A percentile compares a stretch with the other conserved stretches of the same genome.
These are phyloP conservation scores for Platycheirus albimanus DNA, from an alignment of 2,888 invertebrate genomes.

Conservation along the genomic window DNA sequence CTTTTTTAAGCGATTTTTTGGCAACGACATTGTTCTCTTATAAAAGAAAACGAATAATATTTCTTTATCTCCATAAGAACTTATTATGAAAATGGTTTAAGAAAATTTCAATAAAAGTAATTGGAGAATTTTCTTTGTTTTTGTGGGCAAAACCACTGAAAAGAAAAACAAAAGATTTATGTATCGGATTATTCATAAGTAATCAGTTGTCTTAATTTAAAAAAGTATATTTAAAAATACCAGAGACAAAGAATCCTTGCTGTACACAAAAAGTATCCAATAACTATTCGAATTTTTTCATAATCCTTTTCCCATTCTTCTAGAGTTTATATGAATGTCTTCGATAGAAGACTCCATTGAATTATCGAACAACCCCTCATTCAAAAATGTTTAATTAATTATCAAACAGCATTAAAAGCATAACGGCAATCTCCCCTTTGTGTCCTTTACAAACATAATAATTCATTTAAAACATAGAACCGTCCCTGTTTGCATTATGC, in stretches of 20 bases:
- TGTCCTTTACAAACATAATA: conserved; percentile 25
- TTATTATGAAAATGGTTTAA: not conserved
- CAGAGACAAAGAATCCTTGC: no score
- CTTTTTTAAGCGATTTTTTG: conserved; percentile 1
- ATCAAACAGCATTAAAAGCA: conserved; percentile 8
- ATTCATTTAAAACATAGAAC: conserved; percentile 37
- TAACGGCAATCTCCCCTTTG: conserved; percentile 29
- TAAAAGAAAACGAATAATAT: not conserved
- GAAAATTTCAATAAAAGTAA: conserved; percentile 13
- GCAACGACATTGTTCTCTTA: conserved; percentile 14
- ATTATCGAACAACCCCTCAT: conserved; percentile 16
- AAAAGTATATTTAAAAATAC: no score
- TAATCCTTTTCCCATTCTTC: no score
- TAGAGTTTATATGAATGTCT: no score
- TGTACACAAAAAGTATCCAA: no score
- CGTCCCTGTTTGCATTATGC: not conserved
- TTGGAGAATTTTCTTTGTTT: not conserved
- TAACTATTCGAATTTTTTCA: no score
- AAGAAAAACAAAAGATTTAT: not conserved
- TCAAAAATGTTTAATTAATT: conserved; percentile 48
- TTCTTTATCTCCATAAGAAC: not conserved
- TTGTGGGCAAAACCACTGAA: no score
- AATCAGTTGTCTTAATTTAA: no score
- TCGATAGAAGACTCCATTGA: not conserved
- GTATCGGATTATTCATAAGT: no score